A percentile compares a stretch with the other conserved stretches of the same genome.
Evolutionary conservation across 2,113 vertebrate species (phyloP).

Genomic region (Charadrius vociferus): DNA sequence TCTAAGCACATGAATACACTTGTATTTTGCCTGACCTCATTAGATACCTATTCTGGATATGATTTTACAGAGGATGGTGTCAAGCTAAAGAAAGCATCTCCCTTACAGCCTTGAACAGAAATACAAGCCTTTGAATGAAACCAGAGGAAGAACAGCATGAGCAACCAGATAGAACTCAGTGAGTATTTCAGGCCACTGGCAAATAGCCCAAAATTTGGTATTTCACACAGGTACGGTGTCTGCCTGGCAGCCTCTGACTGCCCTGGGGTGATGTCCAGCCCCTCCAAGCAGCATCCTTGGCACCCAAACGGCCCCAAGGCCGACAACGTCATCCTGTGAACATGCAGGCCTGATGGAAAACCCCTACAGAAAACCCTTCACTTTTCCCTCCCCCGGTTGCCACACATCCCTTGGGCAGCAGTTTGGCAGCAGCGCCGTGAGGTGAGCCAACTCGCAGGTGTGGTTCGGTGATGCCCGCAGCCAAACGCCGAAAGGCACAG

Average conservation of each 20-base stretch:
- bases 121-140: background rate
- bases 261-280: background rate
- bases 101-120: background rate
- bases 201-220: background rate
- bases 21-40: slow-evolving; percentile 12
- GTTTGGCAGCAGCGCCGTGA: background rate
- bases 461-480: accelerated
- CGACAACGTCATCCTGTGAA: accelerated
- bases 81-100: background rate
- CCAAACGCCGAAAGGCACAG: accelerated
- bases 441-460: accelerated
- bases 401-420: accelerated
- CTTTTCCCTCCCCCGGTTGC: background rate
- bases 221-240: background rate
- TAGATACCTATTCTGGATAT: background rate
- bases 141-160: accelerated
- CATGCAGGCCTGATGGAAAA: background rate
- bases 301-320: accelerated
- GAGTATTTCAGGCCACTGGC: background rate
- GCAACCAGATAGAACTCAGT: background rate
- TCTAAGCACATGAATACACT: background rate
- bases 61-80: background rate
- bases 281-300: background rate
- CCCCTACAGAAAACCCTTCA: background rate
- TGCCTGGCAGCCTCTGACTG: background rate